phyloP scores from a whole-genome alignment of 1,140 invertebrate species.

The Bombus pyrosoma region DNA sequence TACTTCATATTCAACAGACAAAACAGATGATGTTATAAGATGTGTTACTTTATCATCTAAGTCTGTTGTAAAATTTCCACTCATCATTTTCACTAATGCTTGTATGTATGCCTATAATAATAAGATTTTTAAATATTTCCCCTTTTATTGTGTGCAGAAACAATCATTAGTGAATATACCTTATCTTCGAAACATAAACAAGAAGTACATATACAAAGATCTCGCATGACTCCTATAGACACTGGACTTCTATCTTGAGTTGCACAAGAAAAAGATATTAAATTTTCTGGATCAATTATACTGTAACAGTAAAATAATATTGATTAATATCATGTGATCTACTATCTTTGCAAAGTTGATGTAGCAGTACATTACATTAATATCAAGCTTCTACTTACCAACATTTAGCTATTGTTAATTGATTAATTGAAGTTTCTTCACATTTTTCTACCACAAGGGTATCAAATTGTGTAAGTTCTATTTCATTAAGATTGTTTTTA shows the following conservation, averaged over 20 bases:
- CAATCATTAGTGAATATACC: conserved; percentile 76
- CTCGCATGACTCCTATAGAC: conserved; percentile 91
- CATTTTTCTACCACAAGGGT: conserved; percentile 90
- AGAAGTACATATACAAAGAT: conserved; percentile 88
- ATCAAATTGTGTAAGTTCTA: conserved; percentile 86
- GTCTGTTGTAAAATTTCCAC: conserved; percentile 88
- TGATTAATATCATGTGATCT: not conserved
- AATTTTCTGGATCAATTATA: conserved; percentile 90
- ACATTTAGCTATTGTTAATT: conserved; percentile 85
- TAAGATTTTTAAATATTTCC: conserved; percentile 28
- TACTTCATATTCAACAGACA: conserved; percentile 89
- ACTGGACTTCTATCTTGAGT: conserved; percentile 91
- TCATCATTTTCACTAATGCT: conserved; percentile 90
- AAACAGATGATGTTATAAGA: conserved; percentile 89
- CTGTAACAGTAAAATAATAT: conserved; percentile 81
- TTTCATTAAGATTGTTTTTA: conserved; percentile 77
- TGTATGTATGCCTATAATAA: conserved; percentile 85
- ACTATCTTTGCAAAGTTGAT: conserved; percentile 27
- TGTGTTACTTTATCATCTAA: conserved; percentile 91
- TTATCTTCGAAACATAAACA: conserved; percentile 86
- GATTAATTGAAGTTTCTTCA: conserved; percentile 86
- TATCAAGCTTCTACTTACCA: conserved; percentile 83
- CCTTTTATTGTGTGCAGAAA: not conserved
- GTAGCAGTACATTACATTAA: too few species aligned
- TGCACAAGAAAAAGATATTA: conserved; percentile 89